Conservation (phyloP, 92 coral and sea anemone genomes). For the Epizoanthus illoricatus region DNA sequence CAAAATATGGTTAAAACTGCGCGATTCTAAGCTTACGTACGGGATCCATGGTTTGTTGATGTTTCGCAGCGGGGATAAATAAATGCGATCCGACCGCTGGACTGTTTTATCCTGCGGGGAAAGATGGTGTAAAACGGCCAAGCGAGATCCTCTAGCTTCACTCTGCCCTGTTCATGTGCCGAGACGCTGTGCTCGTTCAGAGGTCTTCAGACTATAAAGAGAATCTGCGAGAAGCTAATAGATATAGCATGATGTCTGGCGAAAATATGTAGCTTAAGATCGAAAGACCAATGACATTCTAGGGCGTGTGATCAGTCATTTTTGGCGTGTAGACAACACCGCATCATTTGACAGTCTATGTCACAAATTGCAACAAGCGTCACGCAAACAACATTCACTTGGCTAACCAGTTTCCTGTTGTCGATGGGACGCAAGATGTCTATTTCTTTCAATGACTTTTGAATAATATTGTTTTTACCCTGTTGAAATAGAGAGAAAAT, state of each 20-base stretch:
- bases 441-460: not conserved
- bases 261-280: conserved; percentile 25
- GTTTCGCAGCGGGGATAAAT: conserved; percentile 40
- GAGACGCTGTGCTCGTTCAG: not conserved
- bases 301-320: conserved; percentile 40
- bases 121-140: conserved; percentile 22
- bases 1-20: conserved; percentile 30
- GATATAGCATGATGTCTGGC: conserved; percentile 30
- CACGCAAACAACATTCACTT: conserved; percentile 30
- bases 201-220: not conserved
- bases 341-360: conserved; percentile 21
- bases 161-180: not conserved
- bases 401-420: conserved; percentile 18
- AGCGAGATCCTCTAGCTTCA: not conserved
- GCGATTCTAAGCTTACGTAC: conserved; percentile 31
- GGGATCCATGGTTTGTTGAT: conserved; percentile 41
- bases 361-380: conserved; percentile 16
- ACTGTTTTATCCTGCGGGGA: conserved; percentile 11
- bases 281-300: conserved; percentile 34
- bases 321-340: conserved; percentile 17
- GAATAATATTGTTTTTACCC: not conserved
- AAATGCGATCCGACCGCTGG: conserved; percentile 4
- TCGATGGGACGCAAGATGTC: conserved; percentile 11
- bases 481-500: not conserved
- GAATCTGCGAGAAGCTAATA: conserved; percentile 28